These are phyloP conservation scores for Alauda arvensis DNA, from an alignment of 2,797 vertebrate genomes.

Conservation along the genomic window DNA sequence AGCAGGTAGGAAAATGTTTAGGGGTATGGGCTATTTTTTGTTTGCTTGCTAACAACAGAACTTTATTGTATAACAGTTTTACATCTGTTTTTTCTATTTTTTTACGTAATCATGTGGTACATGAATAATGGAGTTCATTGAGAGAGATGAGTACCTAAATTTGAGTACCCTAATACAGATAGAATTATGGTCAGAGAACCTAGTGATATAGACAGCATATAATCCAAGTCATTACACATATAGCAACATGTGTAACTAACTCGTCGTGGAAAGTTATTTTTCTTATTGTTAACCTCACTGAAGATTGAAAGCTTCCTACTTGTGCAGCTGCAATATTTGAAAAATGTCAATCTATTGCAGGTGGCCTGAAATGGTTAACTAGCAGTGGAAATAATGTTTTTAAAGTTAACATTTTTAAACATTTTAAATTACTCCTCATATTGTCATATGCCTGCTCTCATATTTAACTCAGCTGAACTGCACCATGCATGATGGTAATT, in stretches of 20 bases:
- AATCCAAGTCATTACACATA: background rate
- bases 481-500: background rate
- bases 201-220: background rate
- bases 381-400: background rate
- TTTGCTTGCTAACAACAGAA: background rate
- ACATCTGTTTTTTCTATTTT: background rate
- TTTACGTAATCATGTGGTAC: background rate
- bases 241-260: background rate
- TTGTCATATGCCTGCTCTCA: background rate
- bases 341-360: background rate
- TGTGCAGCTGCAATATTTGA: background rate
- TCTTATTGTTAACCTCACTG: background rate
- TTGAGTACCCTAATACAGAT: background rate
- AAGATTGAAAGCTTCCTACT: background rate
- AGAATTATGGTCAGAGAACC: background rate
- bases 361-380: background rate
- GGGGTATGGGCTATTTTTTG: background rate
- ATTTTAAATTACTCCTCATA: background rate
- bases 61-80: background rate
- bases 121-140: background rate
- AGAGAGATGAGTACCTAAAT: too few relatives aligned
- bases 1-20: slow-evolving; percentile 58
- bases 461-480: background rate
- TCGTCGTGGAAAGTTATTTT: background rate
- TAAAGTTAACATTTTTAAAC: background rate